Conservation (phyloP, 2,888 invertebrate genomes). For the Tinea pellionella region DNA sequence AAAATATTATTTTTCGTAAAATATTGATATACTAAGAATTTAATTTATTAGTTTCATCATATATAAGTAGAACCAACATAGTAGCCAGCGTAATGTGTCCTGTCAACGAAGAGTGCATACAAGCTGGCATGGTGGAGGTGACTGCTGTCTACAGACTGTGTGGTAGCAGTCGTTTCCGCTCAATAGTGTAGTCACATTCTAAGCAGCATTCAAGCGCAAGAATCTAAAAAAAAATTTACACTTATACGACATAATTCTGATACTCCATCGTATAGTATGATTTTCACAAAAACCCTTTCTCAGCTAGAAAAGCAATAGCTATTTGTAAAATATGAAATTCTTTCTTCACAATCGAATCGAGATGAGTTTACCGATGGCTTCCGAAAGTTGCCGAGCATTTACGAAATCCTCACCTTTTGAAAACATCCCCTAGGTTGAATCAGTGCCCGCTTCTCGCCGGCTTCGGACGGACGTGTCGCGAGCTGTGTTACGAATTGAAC, state of each 20-base stretch:
- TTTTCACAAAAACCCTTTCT: constrained; percentile 7
- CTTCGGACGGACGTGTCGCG: constrained; percentile 31
- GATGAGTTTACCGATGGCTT: constrained; percentile 45
- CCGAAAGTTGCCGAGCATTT: constrained; percentile 45
- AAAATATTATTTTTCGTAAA: too few relatives aligned
- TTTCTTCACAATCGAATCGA: constrained; percentile 55
- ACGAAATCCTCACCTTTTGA: constrained; percentile 61
- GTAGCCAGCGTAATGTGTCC: too few relatives aligned
- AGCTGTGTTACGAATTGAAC: constrained; percentile 14
- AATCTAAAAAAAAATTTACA: too few relatives aligned
- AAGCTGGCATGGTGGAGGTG: too few relatives aligned
- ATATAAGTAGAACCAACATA: too few relatives aligned
- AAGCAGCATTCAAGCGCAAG: too few relatives aligned
- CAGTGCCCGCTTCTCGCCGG: constrained; percentile 49
- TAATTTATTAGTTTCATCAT: too few relatives aligned
- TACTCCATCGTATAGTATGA: background rate
- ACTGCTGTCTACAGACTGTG: too few relatives aligned
- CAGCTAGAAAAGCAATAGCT: constrained; percentile 14
- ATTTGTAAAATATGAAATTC: constrained; percentile 49
- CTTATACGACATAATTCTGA: background rate
- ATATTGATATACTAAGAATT: too few relatives aligned
- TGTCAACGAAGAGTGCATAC: too few relatives aligned
- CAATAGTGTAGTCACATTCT: too few relatives aligned
- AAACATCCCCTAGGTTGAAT: constrained; percentile 60
- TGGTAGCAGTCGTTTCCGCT: too few relatives aligned